Evolutionary conservation across 2,113 vertebrate genomes (phyloP).

Genomic region (Semnornis frantzii): DNA sequence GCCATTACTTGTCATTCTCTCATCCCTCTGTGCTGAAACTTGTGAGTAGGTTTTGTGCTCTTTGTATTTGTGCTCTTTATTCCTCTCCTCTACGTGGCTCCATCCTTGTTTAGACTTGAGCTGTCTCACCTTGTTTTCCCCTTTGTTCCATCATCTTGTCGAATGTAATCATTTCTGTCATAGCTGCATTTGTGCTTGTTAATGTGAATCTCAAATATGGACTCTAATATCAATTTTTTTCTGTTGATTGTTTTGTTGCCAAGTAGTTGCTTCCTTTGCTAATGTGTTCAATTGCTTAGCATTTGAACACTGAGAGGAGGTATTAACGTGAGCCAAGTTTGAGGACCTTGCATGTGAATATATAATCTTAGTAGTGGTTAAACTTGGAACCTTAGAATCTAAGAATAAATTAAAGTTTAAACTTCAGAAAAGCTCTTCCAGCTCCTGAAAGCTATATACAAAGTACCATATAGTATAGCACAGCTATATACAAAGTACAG

Average conservation of each 20-base stretch:
- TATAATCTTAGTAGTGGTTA: slow-evolving; percentile 4
- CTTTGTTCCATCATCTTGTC: not conserved
- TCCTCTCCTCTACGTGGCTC: not conserved
- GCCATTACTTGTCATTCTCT: not conserved
- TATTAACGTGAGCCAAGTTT: not conserved
- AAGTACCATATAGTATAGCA: no score
- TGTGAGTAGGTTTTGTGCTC: not conserved
- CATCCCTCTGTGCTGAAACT: not conserved
- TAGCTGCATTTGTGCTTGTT: not conserved
- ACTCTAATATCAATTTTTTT: not conserved
- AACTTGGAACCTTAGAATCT: not conserved
- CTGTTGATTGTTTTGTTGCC: not conserved
- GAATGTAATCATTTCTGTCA: not conserved
- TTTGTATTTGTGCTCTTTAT: not conserved
- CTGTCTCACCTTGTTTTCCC: not conserved
- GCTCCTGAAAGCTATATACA: not conserved
- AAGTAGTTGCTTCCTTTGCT: not conserved
- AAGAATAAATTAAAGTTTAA: slow-evolving; percentile 3
- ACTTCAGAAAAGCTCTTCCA: not conserved
- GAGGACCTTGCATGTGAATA: not conserved
- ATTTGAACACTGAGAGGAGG: not conserved
- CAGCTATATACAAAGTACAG: not conserved
- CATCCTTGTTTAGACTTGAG: not conserved
- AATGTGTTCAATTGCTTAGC: not conserved
- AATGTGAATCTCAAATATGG: not conserved